phyloP scores from a whole-genome alignment of 2,888 invertebrate species.

The Luperina testacea region DNA sequence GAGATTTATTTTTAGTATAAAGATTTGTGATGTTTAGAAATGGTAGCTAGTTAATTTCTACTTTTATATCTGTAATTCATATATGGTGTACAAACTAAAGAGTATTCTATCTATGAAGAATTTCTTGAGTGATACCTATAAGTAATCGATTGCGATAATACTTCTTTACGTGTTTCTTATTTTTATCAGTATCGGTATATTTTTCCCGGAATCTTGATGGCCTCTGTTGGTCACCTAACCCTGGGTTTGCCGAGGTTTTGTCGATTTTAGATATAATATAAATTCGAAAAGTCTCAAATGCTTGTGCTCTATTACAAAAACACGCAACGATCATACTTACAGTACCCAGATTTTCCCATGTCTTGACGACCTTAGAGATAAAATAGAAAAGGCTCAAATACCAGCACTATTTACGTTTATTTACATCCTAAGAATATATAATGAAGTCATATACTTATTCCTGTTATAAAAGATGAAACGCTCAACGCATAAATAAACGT shows the following conservation, averaged over 20 bases:
- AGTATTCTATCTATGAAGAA: not conserved
- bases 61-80: not conserved
- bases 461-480: constrained; percentile 29
- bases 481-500: not conserved
- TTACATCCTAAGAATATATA: not conserved
- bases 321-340: not conserved
- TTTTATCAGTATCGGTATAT: not conserved
- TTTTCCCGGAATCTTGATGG: not conserved
- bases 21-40: not conserved
- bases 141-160: not conserved
- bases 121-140: not conserved
- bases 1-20: not conserved
- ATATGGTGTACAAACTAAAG: not conserved
- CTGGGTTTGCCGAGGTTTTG: not conserved
- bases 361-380: not conserved
- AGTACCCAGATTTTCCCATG: not conserved
- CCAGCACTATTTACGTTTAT: not conserved
- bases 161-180: not conserved
- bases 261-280: not conserved
- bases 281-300: not conserved
- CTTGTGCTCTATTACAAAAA: not conserved
- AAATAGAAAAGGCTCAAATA: not conserved
- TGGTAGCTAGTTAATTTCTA: not conserved
- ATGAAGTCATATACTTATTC: constrained; percentile 11
- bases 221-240: not conserved